Percentiles rank a stretch among this genome's conserved stretches.
phyloP scores from a whole-genome alignment of 1,140 invertebrate genomes.

The Goniozus legneri region DNA sequence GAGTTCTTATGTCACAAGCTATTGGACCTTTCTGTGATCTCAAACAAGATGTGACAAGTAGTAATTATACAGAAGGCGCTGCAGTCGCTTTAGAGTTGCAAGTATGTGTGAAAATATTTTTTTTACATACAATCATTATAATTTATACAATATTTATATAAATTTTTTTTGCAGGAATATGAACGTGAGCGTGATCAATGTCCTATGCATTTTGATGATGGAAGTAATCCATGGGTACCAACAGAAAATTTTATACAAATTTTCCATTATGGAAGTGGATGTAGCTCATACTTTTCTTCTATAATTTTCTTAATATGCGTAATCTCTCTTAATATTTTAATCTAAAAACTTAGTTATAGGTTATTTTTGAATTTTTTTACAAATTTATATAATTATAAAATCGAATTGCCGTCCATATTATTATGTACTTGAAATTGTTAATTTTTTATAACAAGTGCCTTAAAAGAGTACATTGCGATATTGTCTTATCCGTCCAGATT shows the following conservation, averaged over 20 bases:
- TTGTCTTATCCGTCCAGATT: too few relatives aligned
- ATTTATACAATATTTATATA: not conserved
- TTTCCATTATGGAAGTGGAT: slow-evolving; percentile 56
- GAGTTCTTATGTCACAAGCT: slow-evolving; percentile 84
- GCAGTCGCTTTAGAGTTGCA: slow-evolving; percentile 85
- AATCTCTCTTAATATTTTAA: too few relatives aligned
- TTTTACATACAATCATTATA: not conserved
- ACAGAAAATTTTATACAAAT: slow-evolving; percentile 70
- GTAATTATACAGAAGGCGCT: slow-evolving; percentile 85
- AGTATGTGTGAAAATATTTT: slow-evolving; percentile 57
- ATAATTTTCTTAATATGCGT: not conserved
- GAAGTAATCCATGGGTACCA: slow-evolving; percentile 76
- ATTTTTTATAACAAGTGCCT: too few relatives aligned
- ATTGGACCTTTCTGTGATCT: slow-evolving; percentile 88
- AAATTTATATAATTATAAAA: too few relatives aligned
- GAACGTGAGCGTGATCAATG: slow-evolving; percentile 77
- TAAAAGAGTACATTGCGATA: too few relatives aligned
- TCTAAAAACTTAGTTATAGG: too few relatives aligned
- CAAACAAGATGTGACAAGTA: slow-evolving; percentile 85
- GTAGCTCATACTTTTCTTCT: not conserved
- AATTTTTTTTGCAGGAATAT: slow-evolving; percentile 44
- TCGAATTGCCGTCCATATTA: too few relatives aligned
- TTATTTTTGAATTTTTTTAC: too few relatives aligned
- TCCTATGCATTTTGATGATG: slow-evolving; percentile 93
- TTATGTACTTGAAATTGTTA: too few relatives aligned